Evolutionary conservation across 2,797 vertebrate genomes (phyloP), one percentile per base, ranked within the genome.

Genomic region (Sebastes variabilis): DNA sequence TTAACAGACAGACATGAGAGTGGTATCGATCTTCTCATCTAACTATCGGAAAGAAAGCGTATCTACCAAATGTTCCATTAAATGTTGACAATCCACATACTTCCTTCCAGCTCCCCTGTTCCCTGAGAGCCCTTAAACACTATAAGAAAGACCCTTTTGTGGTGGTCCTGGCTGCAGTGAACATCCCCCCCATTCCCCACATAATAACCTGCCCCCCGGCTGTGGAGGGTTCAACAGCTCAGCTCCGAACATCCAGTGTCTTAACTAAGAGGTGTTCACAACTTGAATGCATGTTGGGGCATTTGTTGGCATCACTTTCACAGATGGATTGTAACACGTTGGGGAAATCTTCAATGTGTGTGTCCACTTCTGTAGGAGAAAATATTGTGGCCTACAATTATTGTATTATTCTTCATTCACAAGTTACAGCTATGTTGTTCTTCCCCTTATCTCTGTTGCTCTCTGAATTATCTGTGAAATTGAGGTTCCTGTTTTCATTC

Each of bases 81-180:
- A 75, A 75, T 38, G 52, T 79, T 71, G 66, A 72, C 42, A 81
- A 67, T 72, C 80, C 66, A 30, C 80, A 70, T 46, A 60, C 64
- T 75, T 74, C 62, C 75, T 60, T 25, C 58, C 56, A 27, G 56
- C 83, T 67, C 67, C 76, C 66, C 24, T 49, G 11, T 75, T 73
- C 81, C 82, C 81, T 75, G 66, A 77, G 66, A 90, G 76, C 81
- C 79, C 76, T 73, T 84, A 86, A 90, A 84, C 52, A 66, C 85
- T 77, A 29, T 52, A 92, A 90, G 90, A 93, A 93, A 92, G 90
- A 82, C 80, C 89, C 85, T 86, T 91, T 91, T 95, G 92, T 91
- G 92, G 92, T 78, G 61, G 62, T 52, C 42, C 72, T 77, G 78
- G 88, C 85, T 80, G 77, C 72, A 70, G 82, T 6, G 68, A 86